A percentile compares a stretch with the other conserved stretches of the same genome.
Conservation (phyloP, 2,888 invertebrate species). For the Synanthedon vespiformis region DNA sequence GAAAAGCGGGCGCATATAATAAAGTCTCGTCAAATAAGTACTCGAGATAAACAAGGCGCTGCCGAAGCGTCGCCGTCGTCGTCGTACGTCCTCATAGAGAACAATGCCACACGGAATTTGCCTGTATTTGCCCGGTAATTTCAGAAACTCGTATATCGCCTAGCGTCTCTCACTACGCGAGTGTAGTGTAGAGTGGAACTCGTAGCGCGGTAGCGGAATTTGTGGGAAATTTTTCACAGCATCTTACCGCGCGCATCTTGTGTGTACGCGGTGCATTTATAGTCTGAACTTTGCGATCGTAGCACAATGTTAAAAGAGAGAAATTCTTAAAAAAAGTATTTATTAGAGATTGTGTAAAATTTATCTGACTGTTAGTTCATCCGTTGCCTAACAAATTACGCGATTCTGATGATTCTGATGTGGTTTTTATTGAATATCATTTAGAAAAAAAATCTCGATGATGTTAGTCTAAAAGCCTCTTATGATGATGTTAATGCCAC, state of each 20-base stretch:
- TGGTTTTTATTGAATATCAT: too few species aligned
- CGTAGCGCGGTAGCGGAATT: constrained; percentile 3
- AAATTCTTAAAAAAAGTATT: too few species aligned
- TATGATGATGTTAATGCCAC: too few species aligned
- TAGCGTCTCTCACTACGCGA: neutral
- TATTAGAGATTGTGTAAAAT: too few species aligned
- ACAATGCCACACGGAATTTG: constrained; percentile 20
- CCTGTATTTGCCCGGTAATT: constrained; percentile 33
- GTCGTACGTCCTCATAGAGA: constrained; percentile 2
- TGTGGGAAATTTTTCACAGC: neutral
- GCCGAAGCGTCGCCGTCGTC: constrained; percentile 4
- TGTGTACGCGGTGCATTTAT: neutral
- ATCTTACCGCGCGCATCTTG: neutral
- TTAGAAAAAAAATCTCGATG: too few species aligned
- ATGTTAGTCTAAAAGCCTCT: too few species aligned
- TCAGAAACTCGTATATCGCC: constrained; percentile 16
- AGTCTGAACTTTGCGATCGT: too few species aligned
- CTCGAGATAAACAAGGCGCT: constrained; percentile 25
- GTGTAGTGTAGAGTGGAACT: constrained; percentile 6
- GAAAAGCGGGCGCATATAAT: constrained; percentile 38
- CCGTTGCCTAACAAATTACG: too few species aligned
- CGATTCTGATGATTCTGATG: too few species aligned
- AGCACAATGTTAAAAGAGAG: too few species aligned
- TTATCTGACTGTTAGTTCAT: too few species aligned
- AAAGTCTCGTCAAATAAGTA: constrained; percentile 39